Percentiles rank a stretch among this genome's conserved stretches.
These are phyloP conservation scores for Caenorhabditis macrosperma DNA, from an alignment of 2,888 invertebrate genomes.

Conservation along the genomic window DNA sequence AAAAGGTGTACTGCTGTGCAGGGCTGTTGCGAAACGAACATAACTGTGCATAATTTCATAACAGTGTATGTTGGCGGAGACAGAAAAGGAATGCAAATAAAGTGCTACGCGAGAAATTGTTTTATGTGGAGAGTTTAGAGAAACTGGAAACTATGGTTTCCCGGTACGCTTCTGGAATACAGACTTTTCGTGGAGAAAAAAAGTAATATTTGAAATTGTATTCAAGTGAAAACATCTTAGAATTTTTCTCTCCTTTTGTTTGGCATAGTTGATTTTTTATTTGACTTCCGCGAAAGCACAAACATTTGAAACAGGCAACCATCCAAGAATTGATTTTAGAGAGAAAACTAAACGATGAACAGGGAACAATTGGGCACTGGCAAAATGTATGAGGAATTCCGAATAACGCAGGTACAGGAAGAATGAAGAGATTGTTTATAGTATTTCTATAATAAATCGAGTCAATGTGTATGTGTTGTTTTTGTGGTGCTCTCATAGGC, in stretches of 20 bases:
- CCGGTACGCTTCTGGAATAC: no score
- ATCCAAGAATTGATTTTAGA: conserved; percentile 23
- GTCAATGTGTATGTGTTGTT: no score
- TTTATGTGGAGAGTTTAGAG: conserved; percentile 39
- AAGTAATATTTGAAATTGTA: no score
- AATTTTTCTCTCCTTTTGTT: conserved; percentile 37
- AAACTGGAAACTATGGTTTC: conserved; percentile 18
- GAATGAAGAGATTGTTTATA: not conserved
- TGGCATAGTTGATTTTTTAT: conserved; percentile 35
- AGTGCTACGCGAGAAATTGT: conserved; percentile 36
- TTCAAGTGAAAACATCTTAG: conserved; percentile 25
- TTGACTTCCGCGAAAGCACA: conserved; percentile 44
- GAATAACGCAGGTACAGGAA: conserved; percentile 64
- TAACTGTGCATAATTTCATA: conserved; percentile 41
- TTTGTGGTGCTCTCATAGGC: no score
- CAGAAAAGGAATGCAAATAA: conserved; percentile 48
- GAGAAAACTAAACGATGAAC: conserved; percentile 22
- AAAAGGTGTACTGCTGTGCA: no score
- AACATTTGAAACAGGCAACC: conserved; percentile 4
- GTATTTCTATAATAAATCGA: not conserved
- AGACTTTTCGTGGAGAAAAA: no score
- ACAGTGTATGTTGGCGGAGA: conserved; percentile 25
- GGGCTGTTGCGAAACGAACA: not conserved
- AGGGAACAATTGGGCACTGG: conserved; percentile 15
- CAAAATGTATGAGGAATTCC: conserved; percentile 57